A percentile compares a stretch with the other conserved stretches of the same genome.
Conservation (phyloP, 2,888 invertebrate species). For the Camptogramma bilineatum region DNA sequence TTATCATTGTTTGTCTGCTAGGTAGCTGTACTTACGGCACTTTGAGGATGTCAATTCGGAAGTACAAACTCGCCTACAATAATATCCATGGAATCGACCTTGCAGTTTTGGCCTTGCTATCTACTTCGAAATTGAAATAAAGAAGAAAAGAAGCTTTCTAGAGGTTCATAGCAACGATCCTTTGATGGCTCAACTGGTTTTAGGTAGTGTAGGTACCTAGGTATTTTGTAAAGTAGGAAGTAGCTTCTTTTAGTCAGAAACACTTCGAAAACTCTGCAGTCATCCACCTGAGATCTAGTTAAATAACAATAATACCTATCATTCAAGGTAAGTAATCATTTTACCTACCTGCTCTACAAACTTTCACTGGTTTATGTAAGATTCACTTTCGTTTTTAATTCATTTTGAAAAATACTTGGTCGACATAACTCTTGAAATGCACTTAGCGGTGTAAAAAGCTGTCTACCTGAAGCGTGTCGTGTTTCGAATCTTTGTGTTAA, state of each 20-base stretch:
- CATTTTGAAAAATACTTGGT: slow-evolving; percentile 19
- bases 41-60: slow-evolving; percentile 25
- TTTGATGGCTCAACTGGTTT: too few relatives aligned
- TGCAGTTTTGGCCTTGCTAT: not conserved
- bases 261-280: too few relatives aligned
- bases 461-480: slow-evolving; percentile 1
- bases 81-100: not conserved
- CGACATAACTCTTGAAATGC: slow-evolving; percentile 11
- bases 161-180: too few relatives aligned
- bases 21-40: slow-evolving; percentile 27
- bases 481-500: not conserved
- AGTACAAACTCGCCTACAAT: not conserved
- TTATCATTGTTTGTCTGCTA: slow-evolving; percentile 40
- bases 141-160: too few relatives aligned
- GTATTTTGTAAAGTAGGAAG: too few relatives aligned
- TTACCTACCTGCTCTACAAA: slow-evolving; percentile 11
- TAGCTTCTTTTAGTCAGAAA: too few relatives aligned
- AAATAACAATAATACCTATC: not conserved
- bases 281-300: too few relatives aligned
- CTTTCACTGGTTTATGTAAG: slow-evolving; percentile 31
- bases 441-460: slow-evolving; percentile 4
- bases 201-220: not conserved
- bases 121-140: not conserved
- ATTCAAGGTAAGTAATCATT: not conserved
- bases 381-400: slow-evolving; percentile 19